These are phyloP conservation scores for Malurus alboscapulatus DNA, from an alignment of 2,113 vertebrate genomes.

Conservation along the genomic window DNA sequence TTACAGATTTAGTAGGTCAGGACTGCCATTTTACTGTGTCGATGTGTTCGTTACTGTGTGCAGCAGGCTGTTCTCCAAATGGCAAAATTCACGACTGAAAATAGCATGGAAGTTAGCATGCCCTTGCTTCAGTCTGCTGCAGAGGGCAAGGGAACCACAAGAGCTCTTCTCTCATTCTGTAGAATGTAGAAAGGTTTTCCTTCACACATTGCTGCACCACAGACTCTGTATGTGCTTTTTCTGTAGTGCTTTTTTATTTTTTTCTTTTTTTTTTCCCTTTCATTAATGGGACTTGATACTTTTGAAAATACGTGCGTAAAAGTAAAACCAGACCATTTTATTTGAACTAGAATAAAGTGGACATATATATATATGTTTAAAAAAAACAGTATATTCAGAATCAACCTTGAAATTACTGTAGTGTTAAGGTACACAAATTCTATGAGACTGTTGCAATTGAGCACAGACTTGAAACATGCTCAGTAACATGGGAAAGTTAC, in stretches of 20 bases:
- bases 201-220: background rate
- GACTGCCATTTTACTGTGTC: background rate
- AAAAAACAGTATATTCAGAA: background rate
- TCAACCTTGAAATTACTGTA: background rate
- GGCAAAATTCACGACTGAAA: accelerated
- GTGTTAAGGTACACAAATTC: background rate
- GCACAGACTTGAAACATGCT: background rate
- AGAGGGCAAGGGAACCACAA: background rate
- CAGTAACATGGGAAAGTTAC: accelerated
- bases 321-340: background rate
- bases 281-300: background rate
- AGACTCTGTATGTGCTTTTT: background rate
- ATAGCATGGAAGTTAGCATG: background rate
- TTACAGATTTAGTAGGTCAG: background rate
- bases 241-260: background rate
- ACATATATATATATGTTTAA: background rate
- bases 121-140: background rate
- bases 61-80: background rate
- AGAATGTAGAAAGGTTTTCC: background rate
- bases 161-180: background rate
- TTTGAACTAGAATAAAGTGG: background rate
- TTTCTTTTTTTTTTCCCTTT: background rate
- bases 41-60: background rate
- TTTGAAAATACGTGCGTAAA: background rate
- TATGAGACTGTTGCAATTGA: background rate